These are phyloP conservation scores for Butastur rufipennis DNA, from an alignment of 2,113 vertebrate species.

Conservation along the genomic window DNA sequence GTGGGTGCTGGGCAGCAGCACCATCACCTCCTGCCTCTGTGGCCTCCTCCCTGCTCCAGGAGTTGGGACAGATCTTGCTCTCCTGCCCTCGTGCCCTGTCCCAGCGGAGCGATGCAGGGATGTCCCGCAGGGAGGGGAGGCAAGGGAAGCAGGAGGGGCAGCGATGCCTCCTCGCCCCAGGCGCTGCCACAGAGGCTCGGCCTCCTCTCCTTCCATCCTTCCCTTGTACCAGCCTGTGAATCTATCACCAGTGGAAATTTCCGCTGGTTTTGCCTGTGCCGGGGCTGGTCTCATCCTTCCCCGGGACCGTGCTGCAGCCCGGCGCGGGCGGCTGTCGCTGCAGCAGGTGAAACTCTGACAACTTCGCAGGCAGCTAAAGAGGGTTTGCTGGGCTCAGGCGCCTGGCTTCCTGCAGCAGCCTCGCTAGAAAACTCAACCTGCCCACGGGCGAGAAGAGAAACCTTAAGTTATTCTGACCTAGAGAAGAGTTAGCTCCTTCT, in stretches of 20 bases:
- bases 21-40: neutral
- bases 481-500: neutral
- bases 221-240: neutral
- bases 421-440: neutral
- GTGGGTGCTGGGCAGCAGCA: fast-evolving
- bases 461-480: neutral
- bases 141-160: neutral
- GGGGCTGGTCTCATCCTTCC: neutral
- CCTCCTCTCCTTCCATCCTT: neutral
- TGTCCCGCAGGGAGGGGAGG: fast-evolving
- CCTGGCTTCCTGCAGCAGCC: neutral
- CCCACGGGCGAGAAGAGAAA: neutral
- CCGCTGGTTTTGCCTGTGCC: neutral
- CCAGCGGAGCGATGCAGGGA: fast-evolving
- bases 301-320: fast-evolving
- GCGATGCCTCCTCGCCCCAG: neutral
- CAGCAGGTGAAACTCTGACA: neutral
- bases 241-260: conserved; percentile 4
- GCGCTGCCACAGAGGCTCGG: neutral
- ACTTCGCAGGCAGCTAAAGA: neutral
- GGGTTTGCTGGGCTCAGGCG: neutral
- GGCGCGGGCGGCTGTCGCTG: fast-evolving
- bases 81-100: neutral
- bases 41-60: neutral
- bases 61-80: neutral